These are phyloP conservation scores for Cephus sareptanus DNA, from an alignment of 2,888 invertebrate species.

Conservation along the genomic window DNA sequence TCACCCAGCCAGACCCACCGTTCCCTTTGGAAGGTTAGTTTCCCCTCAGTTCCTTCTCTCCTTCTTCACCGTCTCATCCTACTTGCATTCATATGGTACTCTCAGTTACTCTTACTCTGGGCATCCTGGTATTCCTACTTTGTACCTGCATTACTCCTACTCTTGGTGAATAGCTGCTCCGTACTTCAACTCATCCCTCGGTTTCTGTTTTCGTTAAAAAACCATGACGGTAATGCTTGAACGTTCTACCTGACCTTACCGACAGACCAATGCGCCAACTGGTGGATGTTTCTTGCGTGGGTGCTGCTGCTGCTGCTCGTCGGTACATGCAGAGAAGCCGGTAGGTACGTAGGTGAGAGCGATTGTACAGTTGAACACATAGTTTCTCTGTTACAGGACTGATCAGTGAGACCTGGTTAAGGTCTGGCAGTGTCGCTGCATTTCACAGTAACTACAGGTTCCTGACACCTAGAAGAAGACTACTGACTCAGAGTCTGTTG, in stretches of 20 bases:
- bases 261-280: not conserved
- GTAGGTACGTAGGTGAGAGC: not conserved
- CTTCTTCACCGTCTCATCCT: not conserved
- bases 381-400: not conserved
- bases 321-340: not conserved
- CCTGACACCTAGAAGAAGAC: not conserved
- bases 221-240: not conserved
- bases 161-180: not conserved
- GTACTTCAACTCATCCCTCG: not conserved
- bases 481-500: not conserved
- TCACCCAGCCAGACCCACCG: not conserved
- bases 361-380: not conserved
- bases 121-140: constrained; percentile 12
- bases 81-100: not conserved
- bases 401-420: not conserved
- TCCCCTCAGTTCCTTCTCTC: not conserved
- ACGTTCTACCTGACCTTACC: not conserved
- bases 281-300: not conserved
- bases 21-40: constrained; percentile 4
- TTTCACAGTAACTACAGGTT: not conserved
- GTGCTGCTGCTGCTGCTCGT: not conserved
- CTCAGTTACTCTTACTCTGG: constrained; percentile 19
- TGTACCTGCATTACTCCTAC: not conserved
- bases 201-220: not conserved
- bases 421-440: not conserved